Base-by-base conservation (phyloP, 2,797 vertebrate species). In the Eremophila alpestris region DNA sequence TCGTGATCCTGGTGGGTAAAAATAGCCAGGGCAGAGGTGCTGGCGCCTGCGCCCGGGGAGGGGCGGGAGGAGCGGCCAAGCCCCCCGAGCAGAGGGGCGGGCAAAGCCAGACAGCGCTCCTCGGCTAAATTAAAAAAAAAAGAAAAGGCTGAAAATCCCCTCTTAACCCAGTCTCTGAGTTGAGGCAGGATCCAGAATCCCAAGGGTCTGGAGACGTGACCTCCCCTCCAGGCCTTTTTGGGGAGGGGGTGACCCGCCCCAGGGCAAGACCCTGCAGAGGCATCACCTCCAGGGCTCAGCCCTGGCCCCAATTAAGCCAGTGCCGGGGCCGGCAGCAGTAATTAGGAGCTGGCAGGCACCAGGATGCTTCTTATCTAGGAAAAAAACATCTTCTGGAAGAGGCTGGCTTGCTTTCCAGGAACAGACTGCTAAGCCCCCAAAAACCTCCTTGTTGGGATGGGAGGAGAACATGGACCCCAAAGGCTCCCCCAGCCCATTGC, bases 1-100 rank as follows among this genome's bases (percentile, higher is more conserved):
- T 95, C 29, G n/a, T 90, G 82, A 94, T 90, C 85, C 90, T 5
- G 2, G 36, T 0, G 71, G 41, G 71, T 91, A 96, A 95, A 95
- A 93, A 96, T 93, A 96, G 68, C 88, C 26, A 2, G 75, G 79
- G 70, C 82, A 91, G 85, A 87, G 81, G 78, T 55, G 65, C 36
- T 1, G 14, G 82, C 10, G 58, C 74, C 81, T 82, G 81, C 13
- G 29, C 81, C n/a, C 0, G 3, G 32, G 30, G 40, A 76, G 63
- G 63, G 60, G 46, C 24, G 1, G 40, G 46, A 58, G 45, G 41
- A 76, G 93, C 2, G 2, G 54, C 63, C 1, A 4, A 91, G 70
- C 13, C 62, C 91, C 68, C 22, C 6, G 7, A 45, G 41, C 24
- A 0, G 4, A 8, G 21, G n/a, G 5, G 38, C 19, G 20, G 3